Base-by-base conservation (phyloP, 2,888 invertebrate genomes). In the Volucella bombylans region DNA sequence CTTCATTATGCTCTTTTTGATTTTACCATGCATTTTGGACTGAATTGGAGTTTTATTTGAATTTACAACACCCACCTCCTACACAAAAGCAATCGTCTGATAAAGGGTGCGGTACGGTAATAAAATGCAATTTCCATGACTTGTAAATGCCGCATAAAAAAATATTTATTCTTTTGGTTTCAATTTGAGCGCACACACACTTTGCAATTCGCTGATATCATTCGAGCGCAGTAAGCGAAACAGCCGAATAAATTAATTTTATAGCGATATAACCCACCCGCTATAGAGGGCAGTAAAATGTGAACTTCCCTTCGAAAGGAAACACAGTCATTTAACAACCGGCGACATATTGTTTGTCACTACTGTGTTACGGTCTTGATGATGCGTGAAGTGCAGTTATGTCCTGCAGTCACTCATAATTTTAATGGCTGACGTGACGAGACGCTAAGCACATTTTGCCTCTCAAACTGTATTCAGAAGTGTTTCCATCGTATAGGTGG, bases 261-360 rank as follows among this genome's bases (percentile, higher is more conserved):
- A 59, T 54, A 11, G 67, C 31, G 18, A 41, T 12, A 62, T 23
- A 4, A 31, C 0, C 31, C 6, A 31, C 31, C 31, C 6, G 0
- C 31, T 31, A 31, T 6, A 31, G 31, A 31, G 38, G 39, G 23
- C 41, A 23, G 65, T 67, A 23, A 52, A 67, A 67, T 12, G 23
- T 41, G 43, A 67, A 52, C 54, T 52, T 59, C 12, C 2, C 6
- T 31, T 31, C 6, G 50, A 41, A 14, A 52, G 61, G 71, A 71
- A 71, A 52, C 41, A 49, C 52, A 43, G 50, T 18, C 71, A 61
- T 71, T 71, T 71, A 23, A 39, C 50, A 61, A 23, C 50, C 61
- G 43, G 15, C 43, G 43, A 71, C 65, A 71, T 23, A 61, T 61
- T 61, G 69, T 59, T 59, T 71, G 39, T 39, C 18, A 55, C 69